phyloP scores from a whole-genome alignment of 2,888 invertebrate genomes.

The Caenorhabditis sp. region DNA sequence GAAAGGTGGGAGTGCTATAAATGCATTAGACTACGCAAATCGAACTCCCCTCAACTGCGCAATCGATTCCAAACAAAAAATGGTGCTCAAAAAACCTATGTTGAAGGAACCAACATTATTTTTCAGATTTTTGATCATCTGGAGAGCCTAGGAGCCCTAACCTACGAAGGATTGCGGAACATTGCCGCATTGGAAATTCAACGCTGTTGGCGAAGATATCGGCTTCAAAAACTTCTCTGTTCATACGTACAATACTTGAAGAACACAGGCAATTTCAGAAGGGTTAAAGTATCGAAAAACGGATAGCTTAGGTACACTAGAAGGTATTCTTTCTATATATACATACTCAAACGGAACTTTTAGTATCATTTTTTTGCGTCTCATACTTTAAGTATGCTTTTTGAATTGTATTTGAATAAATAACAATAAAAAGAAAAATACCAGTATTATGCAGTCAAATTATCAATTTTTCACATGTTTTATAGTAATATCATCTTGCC shows the following conservation, averaged over 20 bases:
- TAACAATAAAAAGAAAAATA: neutral
- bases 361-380: too few species aligned
- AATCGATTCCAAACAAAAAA: conserved; percentile 29
- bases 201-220: neutral
- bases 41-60: conserved; percentile 59
- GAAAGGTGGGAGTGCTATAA: conserved; percentile 50
- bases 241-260: too few species aligned
- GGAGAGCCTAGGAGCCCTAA: conserved; percentile 28
- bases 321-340: too few species aligned
- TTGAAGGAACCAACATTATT: neutral
- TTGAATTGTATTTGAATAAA: neutral
- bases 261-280: too few species aligned
- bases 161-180: conserved; percentile 12
- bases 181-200: conserved; percentile 28
- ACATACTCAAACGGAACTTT: too few species aligned
- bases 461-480: neutral
- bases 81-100: neutral
- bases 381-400: too few species aligned
- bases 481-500: conserved; percentile 40
- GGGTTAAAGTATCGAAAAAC: too few species aligned
- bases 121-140: conserved; percentile 31
- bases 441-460: neutral
- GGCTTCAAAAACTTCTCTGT: too few species aligned
- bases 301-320: too few species aligned
- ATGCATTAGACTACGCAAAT: conserved; percentile 42